A percentile compares a stretch with the other conserved stretches of the same genome.
Evolutionary conservation across 2,797 vertebrate species (phyloP).

Genomic region (Emydoidea blandingii): DNA sequence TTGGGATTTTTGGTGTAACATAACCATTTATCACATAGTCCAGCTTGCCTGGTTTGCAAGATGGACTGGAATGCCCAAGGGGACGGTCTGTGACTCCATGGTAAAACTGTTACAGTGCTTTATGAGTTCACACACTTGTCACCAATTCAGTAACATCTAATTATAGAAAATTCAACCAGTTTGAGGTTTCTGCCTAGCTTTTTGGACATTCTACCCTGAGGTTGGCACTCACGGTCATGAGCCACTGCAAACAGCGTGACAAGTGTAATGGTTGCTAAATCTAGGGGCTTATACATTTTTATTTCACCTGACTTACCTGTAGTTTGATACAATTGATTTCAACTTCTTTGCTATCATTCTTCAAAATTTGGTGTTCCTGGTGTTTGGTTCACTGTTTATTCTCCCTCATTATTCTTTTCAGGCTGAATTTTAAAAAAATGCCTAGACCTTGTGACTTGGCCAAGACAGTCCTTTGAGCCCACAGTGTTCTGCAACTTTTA

Average conservation of each 20-base stretch:
- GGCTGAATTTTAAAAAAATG: neutral
- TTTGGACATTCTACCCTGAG: too few relatives aligned
- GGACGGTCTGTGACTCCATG: neutral
- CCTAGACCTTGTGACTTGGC: neutral
- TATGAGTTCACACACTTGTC: too few relatives aligned
- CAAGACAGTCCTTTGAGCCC: accelerated
- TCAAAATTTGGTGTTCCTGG: neutral
- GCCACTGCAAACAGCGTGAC: neutral
- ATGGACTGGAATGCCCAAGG: neutral
- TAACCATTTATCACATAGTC: neutral
- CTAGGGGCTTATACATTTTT: neutral
- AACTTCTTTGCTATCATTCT: neutral
- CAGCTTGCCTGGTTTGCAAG: neutral
- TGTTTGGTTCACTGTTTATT: neutral
- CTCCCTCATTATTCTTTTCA: neutral
- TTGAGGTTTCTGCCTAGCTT: too few relatives aligned
- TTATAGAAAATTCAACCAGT: too few relatives aligned
- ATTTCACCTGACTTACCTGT: neutral
- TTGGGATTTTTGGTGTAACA: neutral
- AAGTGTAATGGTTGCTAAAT: neutral
- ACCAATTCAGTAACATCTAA: too few relatives aligned
- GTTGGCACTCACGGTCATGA: neutral
- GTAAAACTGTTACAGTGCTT: neutral
- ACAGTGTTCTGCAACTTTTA: neutral
- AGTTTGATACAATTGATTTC: neutral